Base-by-base conservation (phyloP, 2,888 invertebrate genomes). In the Eurytoma adleriae region DNA sequence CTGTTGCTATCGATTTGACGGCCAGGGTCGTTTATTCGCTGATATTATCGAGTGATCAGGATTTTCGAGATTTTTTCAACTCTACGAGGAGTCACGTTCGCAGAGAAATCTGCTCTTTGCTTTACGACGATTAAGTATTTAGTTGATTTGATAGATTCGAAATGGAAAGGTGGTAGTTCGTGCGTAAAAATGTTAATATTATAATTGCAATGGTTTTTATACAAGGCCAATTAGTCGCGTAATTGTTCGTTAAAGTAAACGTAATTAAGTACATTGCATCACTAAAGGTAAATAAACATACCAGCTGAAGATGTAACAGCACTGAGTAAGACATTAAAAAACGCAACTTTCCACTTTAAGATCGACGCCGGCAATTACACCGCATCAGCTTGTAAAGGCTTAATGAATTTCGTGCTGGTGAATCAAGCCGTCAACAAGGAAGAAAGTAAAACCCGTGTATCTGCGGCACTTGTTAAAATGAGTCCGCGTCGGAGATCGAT, bases 341-440 rank as follows among this genome's bases (percentile, higher is more conserved):
- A n/a, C 18, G 12, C 30, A 7, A 70, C 69, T 70, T 70, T 70
- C 69, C 57, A 57, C 40, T 70, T 70, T 24, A 30, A 57, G 69
- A 57, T 70, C 57, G 57, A 40, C 56, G 57, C n/a, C 50, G 50
- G 61, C 12, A 48, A 59, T 71, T 61, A 50, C 71, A 40, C 24
- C n/a, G 16, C 24, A n/a, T 40, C 64, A 24, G 1, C 61, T n/a
- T 13, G 27, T 14, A 14, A 48, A 24, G 50, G 50, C 52, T 16
- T 50, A 74, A 67, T 64, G 59, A 68, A 69, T 56, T 20, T 40
- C 20, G 50, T 54, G n/a, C 56, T 50, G 57, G 67, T 24, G 64
- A 77, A 77, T 69, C 56, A 48, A 66, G 64, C 64, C 18, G 72
- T 74, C 74, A 57, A 16, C 73, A n/a, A 54, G 66, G 54, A 66